A percentile compares a stretch with the other conserved stretches of the same genome.
Conservation (phyloP, 2,113 vertebrate genomes). For the Trachemys scripta region DNA sequence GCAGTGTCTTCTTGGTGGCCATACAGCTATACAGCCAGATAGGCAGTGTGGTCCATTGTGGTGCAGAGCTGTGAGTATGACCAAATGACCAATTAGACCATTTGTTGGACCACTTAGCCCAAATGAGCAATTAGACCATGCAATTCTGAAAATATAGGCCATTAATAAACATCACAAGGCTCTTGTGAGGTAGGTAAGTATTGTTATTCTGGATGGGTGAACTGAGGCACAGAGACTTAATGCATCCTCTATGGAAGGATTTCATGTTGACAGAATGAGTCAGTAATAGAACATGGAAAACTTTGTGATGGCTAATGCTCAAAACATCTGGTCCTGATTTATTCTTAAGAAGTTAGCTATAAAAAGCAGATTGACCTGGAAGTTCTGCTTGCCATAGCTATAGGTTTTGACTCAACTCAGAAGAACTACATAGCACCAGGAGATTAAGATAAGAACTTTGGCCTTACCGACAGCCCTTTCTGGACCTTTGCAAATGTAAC, state of each 20-base stretch:
- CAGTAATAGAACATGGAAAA: slow-evolving; percentile 14
- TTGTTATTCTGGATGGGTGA: not conserved
- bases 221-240: slow-evolving; percentile 25
- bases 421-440: not conserved
- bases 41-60: not conserved
- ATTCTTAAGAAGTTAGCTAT: not conserved
- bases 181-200: slow-evolving; percentile 37
- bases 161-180: not conserved
- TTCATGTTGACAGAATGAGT: not conserved
- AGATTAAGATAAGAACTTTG: not conserved
- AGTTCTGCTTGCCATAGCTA: not conserved
- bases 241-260: not conserved
- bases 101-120: not conserved
- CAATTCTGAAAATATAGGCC: slow-evolving; percentile 40
- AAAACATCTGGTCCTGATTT: not conserved
- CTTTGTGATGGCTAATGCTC: slow-evolving; percentile 2
- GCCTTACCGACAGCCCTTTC: not conserved
- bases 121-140: not conserved
- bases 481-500: not conserved
- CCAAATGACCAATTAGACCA: not conserved
- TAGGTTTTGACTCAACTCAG: not conserved
- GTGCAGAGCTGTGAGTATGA: not conserved
- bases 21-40: not conserved
- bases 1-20: not conserved
- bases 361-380: not conserved